A percentile compares a stretch with the other conserved stretches of the same genome.
phyloP scores from a whole-genome alignment of 2,888 invertebrate species.

The Erynnis tages region DNA sequence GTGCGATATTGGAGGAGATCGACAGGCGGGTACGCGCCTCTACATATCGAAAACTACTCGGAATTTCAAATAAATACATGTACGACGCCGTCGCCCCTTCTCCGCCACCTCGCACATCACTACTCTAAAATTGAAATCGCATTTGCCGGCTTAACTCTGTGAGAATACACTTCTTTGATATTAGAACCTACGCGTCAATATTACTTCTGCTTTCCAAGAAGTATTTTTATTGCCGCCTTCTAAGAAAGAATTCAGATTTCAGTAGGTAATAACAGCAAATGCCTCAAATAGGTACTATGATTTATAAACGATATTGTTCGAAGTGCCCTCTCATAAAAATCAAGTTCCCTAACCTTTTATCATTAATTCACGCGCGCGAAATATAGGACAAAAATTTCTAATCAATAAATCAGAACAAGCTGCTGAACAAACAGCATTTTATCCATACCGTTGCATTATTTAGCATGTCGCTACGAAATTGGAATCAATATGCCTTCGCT shows the following conservation, averaged over 20 bases:
- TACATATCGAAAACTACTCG: constrained; percentile 79
- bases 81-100: constrained; percentile 53
- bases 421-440: neutral
- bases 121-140: constrained; percentile 74
- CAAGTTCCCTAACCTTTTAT: too few relatives aligned
- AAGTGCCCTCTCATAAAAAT: too few relatives aligned
- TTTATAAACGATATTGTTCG: too few relatives aligned
- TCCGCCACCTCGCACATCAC: constrained; percentile 60
- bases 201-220: constrained; percentile 18
- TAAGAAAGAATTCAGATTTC: neutral
- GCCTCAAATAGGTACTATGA: too few relatives aligned
- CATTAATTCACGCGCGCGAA: too few relatives aligned
- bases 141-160: constrained; percentile 58
- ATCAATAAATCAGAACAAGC: too few relatives aligned
- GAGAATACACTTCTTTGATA: constrained; percentile 58
- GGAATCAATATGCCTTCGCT: constrained; percentile 1
- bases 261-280: neutral
- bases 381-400: too few relatives aligned
- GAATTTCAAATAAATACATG: constrained; percentile 79
- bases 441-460: neutral
- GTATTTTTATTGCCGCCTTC: constrained; percentile 13
- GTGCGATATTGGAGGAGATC: constrained; percentile 77
- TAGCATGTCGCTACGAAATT: neutral
- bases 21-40: constrained; percentile 73
- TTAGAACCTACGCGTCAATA: constrained; percentile 33